Evolutionary conservation across 2,888 invertebrate species (phyloP), one percentile per base, ranked within the genome.

Genomic region (Chrysomela aeneicollis): DNA sequence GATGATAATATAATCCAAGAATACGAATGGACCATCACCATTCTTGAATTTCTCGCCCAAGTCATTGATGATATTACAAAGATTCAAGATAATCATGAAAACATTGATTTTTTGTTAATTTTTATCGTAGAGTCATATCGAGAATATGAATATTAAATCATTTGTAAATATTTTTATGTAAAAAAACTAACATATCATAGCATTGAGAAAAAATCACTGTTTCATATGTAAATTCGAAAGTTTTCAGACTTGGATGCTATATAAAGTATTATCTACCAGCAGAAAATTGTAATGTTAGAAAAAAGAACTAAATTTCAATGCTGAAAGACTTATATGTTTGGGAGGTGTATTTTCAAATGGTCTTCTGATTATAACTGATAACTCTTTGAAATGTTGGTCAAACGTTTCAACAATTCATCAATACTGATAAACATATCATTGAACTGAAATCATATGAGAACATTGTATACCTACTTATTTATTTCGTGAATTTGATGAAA

Each of bases 151-250:
- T 57, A 57, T 42, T 18, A 12, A 46, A 57, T 61, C 52, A 49
- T 37, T 62, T 73, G 70, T 71, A 73, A 21, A 73, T 73, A 73
- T 64, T 65, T 30, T 71, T 70, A 70, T 74, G 74, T 74, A 74
- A 74, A 77, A 78, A 79, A 79, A 74, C 77, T 74, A 77, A 80
- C 80, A 80, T 80, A 80, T 80, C 80, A 80, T 74, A 73, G 66
- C 68, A 64, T 57, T 57, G 26, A 15, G 15, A 52, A 59, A 61
- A 59, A 59, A 61, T 59, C 35, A 61, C 65, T 42, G 53, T 47
- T 58, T 66, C 59, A 63, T 68, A 63, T 69, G 61, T 63, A 69
- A 65, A 66, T 66, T 67, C 60, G 50, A 67, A 46, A 52, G 64
- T 61, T 42, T 65, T 61, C 63, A 67, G 69, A 65, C 62, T 57